A percentile compares a stretch with the other conserved stretches of the same genome.
These are phyloP conservation scores for Galleria mellonella DNA, from an alignment of 1,140 invertebrate genomes.

Conservation along the genomic window DNA sequence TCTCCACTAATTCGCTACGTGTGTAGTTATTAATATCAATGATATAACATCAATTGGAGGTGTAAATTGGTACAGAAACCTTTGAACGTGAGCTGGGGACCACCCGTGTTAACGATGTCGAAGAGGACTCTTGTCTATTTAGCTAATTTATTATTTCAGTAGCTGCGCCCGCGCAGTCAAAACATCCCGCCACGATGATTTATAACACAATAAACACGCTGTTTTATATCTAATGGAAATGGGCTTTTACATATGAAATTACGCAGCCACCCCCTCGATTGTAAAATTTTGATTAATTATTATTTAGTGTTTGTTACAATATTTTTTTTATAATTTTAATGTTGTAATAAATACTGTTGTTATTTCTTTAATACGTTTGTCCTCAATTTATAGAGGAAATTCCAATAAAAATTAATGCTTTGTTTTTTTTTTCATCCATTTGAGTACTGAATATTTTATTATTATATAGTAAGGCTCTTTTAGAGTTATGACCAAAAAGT, in stretches of 20 bases:
- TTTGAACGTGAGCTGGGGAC: conserved; percentile 25
- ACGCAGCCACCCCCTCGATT: conserved; percentile 43
- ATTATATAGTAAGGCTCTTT: no score
- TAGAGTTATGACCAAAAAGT: no score
- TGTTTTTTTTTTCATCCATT: no score
- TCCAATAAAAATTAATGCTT: no score
- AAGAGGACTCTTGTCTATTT: conserved; percentile 51
- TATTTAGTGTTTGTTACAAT: background rate
- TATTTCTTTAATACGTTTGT: no score
- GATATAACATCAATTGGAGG: conserved; percentile 12
- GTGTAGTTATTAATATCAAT: no score
- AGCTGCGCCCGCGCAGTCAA: conserved; percentile 48
- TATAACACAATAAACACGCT: conserved; percentile 57
- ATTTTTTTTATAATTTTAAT: background rate
- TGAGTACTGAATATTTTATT: no score
- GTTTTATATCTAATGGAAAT: conserved; percentile 68
- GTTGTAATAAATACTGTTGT: no score
- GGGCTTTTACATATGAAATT: conserved; percentile 58
- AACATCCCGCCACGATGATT: conserved; percentile 66
- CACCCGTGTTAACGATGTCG: conserved; percentile 53
- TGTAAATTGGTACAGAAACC: conserved; percentile 27
- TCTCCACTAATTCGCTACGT: no score
- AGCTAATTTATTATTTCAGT: conserved; percentile 70
- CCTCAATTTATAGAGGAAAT: no score
- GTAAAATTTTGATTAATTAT: conserved; percentile 41